Evolutionary conservation across 1,140 invertebrate genomes (phyloP).

Genomic region (Danaus melanippus): DNA sequence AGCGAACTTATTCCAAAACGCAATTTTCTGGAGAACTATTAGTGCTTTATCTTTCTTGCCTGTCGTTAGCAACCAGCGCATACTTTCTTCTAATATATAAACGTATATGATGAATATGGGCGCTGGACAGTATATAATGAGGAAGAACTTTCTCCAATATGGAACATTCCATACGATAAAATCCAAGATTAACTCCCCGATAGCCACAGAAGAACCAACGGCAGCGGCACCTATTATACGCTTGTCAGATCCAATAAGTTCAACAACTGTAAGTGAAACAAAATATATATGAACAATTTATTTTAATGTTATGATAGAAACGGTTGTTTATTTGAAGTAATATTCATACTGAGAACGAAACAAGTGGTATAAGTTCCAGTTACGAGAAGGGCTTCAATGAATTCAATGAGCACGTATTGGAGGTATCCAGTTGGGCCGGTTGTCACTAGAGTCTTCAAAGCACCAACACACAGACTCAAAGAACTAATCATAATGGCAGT

Average conservation of each 20-base stretch:
- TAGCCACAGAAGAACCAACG: conserved; percentile 14
- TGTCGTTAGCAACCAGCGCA: conserved; percentile 73
- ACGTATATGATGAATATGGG: conserved; percentile 13
- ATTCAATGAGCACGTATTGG: conserved; percentile 29
- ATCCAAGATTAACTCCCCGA: conserved; percentile 16
- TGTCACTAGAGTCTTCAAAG: conserved; percentile 18
- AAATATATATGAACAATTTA: not conserved
- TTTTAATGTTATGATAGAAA: not conserved
- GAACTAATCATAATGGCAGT: conserved; percentile 28
- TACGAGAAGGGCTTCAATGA: conserved; percentile 27
- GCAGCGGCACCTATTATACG: conserved; percentile 18
- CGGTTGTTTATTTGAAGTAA: not conserved
- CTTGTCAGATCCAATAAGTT: conserved; percentile 20
- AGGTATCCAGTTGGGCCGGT: conserved; percentile 22
- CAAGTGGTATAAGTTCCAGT: conserved; percentile 32
- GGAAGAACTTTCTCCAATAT: conserved; percentile 14
- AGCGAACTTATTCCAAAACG: conserved; percentile 12
- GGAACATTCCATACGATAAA: conserved; percentile 17
- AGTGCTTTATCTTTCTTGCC: conserved; percentile 77
- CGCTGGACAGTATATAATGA: conserved; percentile 14
- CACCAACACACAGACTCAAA: conserved; percentile 20
- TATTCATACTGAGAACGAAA: conserved; percentile 28
- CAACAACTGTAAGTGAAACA: conserved; percentile 27
- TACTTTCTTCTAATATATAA: conserved; percentile 77
- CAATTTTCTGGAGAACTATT: conserved; percentile 38